A percentile compares a stretch with the other conserved stretches of the same genome.
phyloP scores from a whole-genome alignment of 2,888 invertebrate genomes.

The Thecophora atra region DNA sequence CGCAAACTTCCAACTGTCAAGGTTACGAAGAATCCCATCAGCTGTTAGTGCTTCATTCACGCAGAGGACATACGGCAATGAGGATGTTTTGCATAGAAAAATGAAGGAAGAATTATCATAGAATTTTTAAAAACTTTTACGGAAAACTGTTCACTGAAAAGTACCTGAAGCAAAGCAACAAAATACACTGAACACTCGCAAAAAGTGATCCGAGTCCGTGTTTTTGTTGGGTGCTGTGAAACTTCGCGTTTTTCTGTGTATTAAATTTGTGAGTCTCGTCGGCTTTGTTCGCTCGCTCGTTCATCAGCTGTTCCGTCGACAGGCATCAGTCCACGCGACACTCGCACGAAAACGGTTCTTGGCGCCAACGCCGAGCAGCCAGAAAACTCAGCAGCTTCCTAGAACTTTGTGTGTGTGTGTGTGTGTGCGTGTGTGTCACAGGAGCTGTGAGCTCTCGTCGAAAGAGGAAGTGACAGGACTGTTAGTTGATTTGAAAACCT shows the following conservation, averaged over 20 bases:
- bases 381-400: neutral
- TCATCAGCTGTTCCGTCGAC: slow-evolving; percentile 23
- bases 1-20: slow-evolving; percentile 11
- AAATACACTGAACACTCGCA: neutral
- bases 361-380: neutral
- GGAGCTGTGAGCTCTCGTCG: neutral
- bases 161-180: neutral
- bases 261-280: neutral
- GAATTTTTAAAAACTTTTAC: too few relatives aligned
- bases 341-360: slow-evolving; percentile 20
- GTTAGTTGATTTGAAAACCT: slow-evolving; percentile 60
- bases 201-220: neutral
- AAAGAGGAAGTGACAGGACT: slow-evolving; percentile 43
- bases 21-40: neutral
- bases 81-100: too few relatives aligned
- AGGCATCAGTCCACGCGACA: slow-evolving; percentile 16
- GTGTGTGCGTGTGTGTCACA: slow-evolving; percentile 14
- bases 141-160: too few relatives aligned
- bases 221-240: neutral
- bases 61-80: neutral
- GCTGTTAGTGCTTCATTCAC: neutral
- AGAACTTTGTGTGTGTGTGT: slow-evolving; percentile 5
- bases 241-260: neutral
- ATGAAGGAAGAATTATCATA: too few relatives aligned
- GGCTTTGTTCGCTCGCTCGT: neutral